Evolutionary conservation across 2,113 vertebrate species (phyloP), one percentile per base, ranked within the genome.

Genomic region (Climacteris rufus): DNA sequence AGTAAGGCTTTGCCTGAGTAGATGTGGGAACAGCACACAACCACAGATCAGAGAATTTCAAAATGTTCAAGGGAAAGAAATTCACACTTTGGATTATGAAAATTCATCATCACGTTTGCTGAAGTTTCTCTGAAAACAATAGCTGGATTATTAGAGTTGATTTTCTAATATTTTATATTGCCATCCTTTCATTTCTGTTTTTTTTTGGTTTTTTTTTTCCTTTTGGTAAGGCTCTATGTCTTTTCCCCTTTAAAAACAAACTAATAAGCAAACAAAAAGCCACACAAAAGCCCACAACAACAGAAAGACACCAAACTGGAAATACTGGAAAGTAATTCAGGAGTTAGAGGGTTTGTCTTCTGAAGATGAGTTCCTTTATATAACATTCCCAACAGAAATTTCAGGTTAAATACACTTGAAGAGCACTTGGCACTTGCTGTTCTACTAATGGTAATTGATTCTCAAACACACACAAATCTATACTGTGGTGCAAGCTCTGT

Each of bases 391-490:
- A 37, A 1, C 4, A 92, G 85, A 93, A 93, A 39, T 77, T 74
- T 4, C 25, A 59, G 80, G 79, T 90, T 78, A 92, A 96, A 89
- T 78, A 78, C 3, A 25, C 56, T 81, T 64, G 60, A 94, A 45
- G 56, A 87, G 49, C 64, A 60, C 60, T 88, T 95, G 85, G 79
- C 60, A 68, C 64, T 90, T 78, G 57, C 79, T 80, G 70, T 90
- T 93, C n/a, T 66, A 20, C 74, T 94, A 82, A 92, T 87, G 77
- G 86, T 52, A 93, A 95, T 90, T 94, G 92, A 92, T 92, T 95
- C 85, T 90, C 79, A 95, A 52, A 52, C 52, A 52, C 78, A 81
- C 83, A 84, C 61, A 78, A 50, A 92, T 94, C 94, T 53, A 47
- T 93, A 70, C 42, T 4, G 2, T 31, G 39, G 75, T 83, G 50